A percentile compares a stretch with the other conserved stretches of the same genome.
phyloP scores from a whole-genome alignment of 2,888 invertebrate genomes.

The Merodon equestris region DNA sequence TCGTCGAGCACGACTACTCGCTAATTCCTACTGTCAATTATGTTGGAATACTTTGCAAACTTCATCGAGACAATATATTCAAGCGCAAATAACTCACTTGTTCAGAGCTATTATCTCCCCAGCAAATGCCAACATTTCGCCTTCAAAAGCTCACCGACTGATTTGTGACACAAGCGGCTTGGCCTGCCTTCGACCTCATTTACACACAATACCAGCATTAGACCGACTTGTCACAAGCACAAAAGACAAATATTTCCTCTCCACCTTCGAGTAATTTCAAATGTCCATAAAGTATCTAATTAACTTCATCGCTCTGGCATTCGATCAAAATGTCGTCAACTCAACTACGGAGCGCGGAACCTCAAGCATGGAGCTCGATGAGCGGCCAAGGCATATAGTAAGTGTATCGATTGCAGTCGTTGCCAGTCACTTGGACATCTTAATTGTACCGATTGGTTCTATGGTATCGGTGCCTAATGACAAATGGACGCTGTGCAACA shows the following conservation, averaged over 20 bases:
- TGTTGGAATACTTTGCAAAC: too few relatives aligned
- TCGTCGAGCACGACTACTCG: too few relatives aligned
- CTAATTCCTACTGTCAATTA: too few relatives aligned
- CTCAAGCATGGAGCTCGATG: background rate
- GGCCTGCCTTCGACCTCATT: conserved; percentile 22
- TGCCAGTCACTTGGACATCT: conserved; percentile 53
- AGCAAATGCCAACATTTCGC: too few relatives aligned
- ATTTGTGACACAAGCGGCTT: too few relatives aligned
- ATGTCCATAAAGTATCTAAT: conserved; percentile 63
- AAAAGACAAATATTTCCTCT: conserved; percentile 55
- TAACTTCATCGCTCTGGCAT: conserved; percentile 61
- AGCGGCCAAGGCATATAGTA: too few relatives aligned
- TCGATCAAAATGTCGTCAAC: conserved; percentile 45
- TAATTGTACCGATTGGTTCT: conserved; percentile 53
- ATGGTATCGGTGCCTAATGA: conserved; percentile 50
- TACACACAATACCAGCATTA: conserved; percentile 62
- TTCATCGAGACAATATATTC: too few relatives aligned
- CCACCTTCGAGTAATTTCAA: conserved; percentile 30
- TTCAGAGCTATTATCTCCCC: too few relatives aligned
- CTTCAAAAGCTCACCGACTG: too few relatives aligned
- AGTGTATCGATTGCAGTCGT: conserved; percentile 15
- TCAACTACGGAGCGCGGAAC: conserved; percentile 7
- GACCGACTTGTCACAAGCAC: conserved; percentile 35
- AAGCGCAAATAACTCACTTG: too few relatives aligned
- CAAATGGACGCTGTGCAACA: conserved; percentile 34